Evolutionary conservation across 2,888 invertebrate species (phyloP), one percentile per base, ranked within the genome.

Genomic region (Thyatira batis): DNA sequence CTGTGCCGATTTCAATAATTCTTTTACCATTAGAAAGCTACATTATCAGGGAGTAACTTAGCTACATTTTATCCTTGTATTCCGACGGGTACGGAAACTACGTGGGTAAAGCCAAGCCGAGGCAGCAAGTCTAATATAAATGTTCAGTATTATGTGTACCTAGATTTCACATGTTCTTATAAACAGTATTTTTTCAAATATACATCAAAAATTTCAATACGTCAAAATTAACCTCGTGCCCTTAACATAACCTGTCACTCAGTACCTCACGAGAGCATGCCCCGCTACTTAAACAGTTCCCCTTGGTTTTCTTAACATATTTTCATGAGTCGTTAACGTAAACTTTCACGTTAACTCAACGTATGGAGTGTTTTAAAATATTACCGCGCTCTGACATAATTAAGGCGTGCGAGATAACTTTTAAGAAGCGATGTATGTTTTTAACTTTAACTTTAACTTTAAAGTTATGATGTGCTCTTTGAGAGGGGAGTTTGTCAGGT

Each of bases 301-400:
- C 57, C 56, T 63, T 66, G 63, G 68, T 73, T 78, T 80, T 78
- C 76, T 73, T 76, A 78, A 73, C 66, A 75, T 74, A 73, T 77
- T 80, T 80, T 76, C 79, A 75, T 58, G 67, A 65, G 69, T 72
- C 69, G 65, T 80, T 75, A 80, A 75, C 76, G 67, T 67, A 78
- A 84, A 80, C 77, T 80, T 78, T 68, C 60, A 52, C 70, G 68
- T 68, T 76, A 83, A 80, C 80, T 78, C 76, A 67, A 54, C 82
- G 73, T 81, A 85, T 82, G 85, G 80, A 82, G 78, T 84, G 84
- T 86, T 86, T 85, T 85, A 82, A 85, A 85, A 86, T 76, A 83
- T 86, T 85, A 83, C 75, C 65, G 65, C 57, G 51, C 58, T 72
- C 68, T 87, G 84, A 86, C 83, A 74, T 75, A 86, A 87, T 87